phyloP scores from a whole-genome alignment of 2,113 vertebrate species.

The Lamprotornis superbus region DNA sequence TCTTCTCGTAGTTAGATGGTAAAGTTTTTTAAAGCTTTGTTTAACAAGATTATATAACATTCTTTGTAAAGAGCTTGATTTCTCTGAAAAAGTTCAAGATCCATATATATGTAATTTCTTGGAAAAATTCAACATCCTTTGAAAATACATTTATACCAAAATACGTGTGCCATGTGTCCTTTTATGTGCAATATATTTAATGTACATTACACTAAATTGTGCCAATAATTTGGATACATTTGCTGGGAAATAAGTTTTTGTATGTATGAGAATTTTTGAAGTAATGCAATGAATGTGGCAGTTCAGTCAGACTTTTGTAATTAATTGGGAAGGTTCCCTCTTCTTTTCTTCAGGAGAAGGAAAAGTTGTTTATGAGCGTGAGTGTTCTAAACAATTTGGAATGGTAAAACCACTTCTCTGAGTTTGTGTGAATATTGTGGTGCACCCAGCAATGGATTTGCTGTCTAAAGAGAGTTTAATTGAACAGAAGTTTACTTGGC shows the following conservation, averaged over 20 bases:
- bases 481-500: constrained; percentile 22
- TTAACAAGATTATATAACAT: not conserved
- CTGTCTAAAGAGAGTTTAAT: constrained; percentile 28
- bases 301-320: constrained; percentile 50
- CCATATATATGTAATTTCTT: not conserved
- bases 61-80: not conserved
- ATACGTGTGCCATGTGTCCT: not conserved
- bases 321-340: constrained; percentile 37
- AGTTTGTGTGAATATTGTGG: constrained; percentile 33
- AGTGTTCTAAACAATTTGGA: constrained; percentile 70
- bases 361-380: constrained; percentile 50
- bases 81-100: not conserved
- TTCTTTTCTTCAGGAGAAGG: constrained; percentile 55
- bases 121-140: not conserved
- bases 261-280: constrained; percentile 28
- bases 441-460: constrained; percentile 47
- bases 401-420: constrained; percentile 57
- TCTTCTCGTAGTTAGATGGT: not conserved
- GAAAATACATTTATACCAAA: not conserved
- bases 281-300: constrained; percentile 33
- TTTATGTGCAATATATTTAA: not conserved
- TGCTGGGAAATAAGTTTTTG: constrained; percentile 15
- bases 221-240: constrained; percentile 28
- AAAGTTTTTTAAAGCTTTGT: not conserved
- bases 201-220: not conserved